phyloP scores from a whole-genome alignment of 2,797 vertebrate genomes.

The Syndactyla subalaris region DNA sequence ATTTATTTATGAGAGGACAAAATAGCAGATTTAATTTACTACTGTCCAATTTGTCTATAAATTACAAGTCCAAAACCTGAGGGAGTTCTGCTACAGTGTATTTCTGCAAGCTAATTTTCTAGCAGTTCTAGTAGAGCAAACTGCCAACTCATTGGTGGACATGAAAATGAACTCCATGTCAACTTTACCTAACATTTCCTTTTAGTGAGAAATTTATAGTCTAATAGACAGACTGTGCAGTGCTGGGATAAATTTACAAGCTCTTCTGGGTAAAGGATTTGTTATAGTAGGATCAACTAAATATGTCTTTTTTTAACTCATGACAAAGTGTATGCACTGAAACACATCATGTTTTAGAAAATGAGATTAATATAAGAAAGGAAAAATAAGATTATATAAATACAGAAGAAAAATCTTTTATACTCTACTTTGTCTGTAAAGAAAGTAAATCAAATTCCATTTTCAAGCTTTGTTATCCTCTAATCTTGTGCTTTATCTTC shows the following conservation, averaged over 20 bases:
- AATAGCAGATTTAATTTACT: neutral
- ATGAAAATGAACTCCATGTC: neutral
- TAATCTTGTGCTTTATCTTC: conserved; percentile 62
- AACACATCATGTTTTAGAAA: conserved; percentile 7
- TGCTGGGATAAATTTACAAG: conserved; percentile 13
- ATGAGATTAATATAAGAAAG: neutral
- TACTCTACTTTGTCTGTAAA: neutral
- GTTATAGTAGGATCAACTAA: conserved; percentile 9
- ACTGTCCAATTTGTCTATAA: neutral
- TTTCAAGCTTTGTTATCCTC: conserved; percentile 49
- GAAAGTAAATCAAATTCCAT: conserved; percentile 49
- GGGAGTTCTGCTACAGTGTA: neutral
- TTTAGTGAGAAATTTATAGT: conserved; percentile 15
- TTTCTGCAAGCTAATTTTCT: neutral
- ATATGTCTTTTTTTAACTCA: neutral
- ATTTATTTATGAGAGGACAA: neutral
- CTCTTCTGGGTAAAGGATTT: conserved; percentile 5
- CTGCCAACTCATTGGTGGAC: neutral
- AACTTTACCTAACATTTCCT: neutral
- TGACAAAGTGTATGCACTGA: fast-evolving
- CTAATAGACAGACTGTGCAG: neutral
- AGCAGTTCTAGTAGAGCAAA: neutral
- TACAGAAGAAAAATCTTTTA: neutral
- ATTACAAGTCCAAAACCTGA: neutral
- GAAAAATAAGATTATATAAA: conserved; percentile 8